phyloP scores from a whole-genome alignment of 2,888 invertebrate species.

The Leptinotarsa peninsularis region DNA sequence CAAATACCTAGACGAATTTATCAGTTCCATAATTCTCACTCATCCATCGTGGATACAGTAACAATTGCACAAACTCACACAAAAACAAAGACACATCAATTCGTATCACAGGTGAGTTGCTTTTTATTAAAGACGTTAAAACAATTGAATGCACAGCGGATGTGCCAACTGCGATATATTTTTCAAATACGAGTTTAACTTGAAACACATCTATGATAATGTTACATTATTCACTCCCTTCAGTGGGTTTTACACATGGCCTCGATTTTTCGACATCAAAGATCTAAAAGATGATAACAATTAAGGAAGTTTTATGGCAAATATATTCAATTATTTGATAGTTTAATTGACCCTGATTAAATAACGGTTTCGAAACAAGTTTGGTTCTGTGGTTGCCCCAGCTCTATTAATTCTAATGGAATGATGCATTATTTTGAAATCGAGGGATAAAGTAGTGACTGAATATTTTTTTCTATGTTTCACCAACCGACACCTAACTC shows the following conservation, averaged over 20 bases:
- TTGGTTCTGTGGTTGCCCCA: too few relatives aligned
- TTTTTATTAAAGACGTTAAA: constrained; percentile 6
- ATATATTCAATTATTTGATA: too few relatives aligned
- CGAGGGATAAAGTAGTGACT: too few relatives aligned
- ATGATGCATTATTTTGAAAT: too few relatives aligned
- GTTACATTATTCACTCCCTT: not conserved
- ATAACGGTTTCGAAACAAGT: too few relatives aligned
- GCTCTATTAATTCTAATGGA: too few relatives aligned
- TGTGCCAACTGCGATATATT: constrained; percentile 4
- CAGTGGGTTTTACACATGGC: not conserved
- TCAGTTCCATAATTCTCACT: not conserved
- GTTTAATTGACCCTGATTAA: too few relatives aligned
- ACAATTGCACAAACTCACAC: constrained; percentile 1
- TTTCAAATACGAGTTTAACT: not conserved
- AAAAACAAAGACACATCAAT: constrained; percentile 9
- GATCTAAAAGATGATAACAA: not conserved
- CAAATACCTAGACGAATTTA: not conserved
- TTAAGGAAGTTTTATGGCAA: not conserved
- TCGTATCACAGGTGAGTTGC: not conserved
- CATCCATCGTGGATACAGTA: not conserved
- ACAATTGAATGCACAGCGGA: constrained; percentile 4
- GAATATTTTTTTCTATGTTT: too few relatives aligned
- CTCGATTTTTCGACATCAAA: not conserved
- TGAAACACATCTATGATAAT: constrained; percentile 7
- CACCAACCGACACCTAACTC: too few relatives aligned